Base-by-base conservation (phyloP, 2,888 invertebrate genomes). In the Tineola bisselliella region DNA sequence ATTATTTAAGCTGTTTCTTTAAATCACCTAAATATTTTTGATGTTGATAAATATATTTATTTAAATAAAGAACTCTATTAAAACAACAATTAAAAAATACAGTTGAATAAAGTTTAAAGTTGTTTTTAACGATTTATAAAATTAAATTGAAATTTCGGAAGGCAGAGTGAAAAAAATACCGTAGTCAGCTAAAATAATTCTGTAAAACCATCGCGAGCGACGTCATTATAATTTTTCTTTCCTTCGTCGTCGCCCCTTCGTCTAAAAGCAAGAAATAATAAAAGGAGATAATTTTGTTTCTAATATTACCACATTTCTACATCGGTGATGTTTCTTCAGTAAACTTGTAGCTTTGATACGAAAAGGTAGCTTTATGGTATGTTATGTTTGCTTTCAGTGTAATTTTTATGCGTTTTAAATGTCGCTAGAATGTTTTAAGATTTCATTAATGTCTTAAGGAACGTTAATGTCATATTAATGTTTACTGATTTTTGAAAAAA, bases 281-380 rank as follows among this genome's bases (percentile, higher is more conserved):
- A 54, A 62, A 62, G 60, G 59, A 54, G 63, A 64, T 64, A 63
- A 64, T 65, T 65, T 64, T 62, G 61, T 65, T 64, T 62, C 61
- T 62, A 62, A 61, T 62, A 62, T 63, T 64, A 65, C 61, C 63
- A 54, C 60, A 62, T 52, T 63, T 62, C 59, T 62, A 61, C 62
- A 62, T 63, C 63, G 64, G 44, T 61, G 62, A 62, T 59, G 59
- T 61, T 17, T 58, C 33, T 15, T 13, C 59, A 43, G 61, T 43
- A 48, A 61, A 61, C 59, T 64, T 64, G 62, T 63, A 62, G 62
- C 63, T 62, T 61, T 33, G 60, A 44, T 60, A 44, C 59, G 56
- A 31, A 58, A 58, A 31, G n/a, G 33, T 30, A 3, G 33, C 58
- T 8, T 33, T 33, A 5, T n/a, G n/a, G 58, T 58, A 58, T 8